Percentiles rank a stretch among this genome's conserved stretches.
phyloP scores from a whole-genome alignment of 1,140 invertebrate genomes.

The Drosophila ambigua region DNA sequence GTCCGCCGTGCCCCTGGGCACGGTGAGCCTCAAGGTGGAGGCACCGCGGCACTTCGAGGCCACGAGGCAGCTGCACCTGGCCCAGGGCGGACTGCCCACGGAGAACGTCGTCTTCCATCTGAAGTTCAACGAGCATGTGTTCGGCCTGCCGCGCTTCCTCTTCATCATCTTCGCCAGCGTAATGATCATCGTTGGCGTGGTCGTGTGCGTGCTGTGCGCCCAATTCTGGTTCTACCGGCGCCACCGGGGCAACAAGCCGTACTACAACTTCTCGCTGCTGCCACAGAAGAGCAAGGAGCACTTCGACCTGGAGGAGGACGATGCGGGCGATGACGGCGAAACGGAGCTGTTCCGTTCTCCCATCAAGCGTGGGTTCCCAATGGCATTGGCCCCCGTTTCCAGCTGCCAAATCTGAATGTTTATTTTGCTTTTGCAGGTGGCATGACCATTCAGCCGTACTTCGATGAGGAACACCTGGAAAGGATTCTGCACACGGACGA shows the following conservation, averaged over 20 bases:
- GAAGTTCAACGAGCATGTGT: slow-evolving; percentile 87
- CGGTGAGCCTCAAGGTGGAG: slow-evolving; percentile 85
- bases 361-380: slow-evolving; percentile 84
- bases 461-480: slow-evolving; percentile 84
- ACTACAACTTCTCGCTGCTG: slow-evolving; percentile 84
- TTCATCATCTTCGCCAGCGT: slow-evolving; percentile 89
- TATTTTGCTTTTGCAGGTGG: slow-evolving; percentile 37
- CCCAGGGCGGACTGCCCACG: slow-evolving; percentile 76
- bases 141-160: slow-evolving; percentile 89
- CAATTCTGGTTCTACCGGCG: slow-evolving; percentile 77
- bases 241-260: slow-evolving; percentile 66
- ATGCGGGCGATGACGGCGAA: slow-evolving; percentile 85
- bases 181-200: slow-evolving; percentile 65
- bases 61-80: slow-evolving; percentile 85
- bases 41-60: slow-evolving; percentile 85
- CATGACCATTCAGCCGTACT: slow-evolving; percentile 84
- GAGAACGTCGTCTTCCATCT: slow-evolving; percentile 88
- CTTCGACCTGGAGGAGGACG: slow-evolving; percentile 85
- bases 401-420: not conserved
- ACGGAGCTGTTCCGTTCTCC: slow-evolving; percentile 87
- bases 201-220: slow-evolving; percentile 72
- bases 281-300: slow-evolving; percentile 81
- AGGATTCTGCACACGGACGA: slow-evolving; percentile 69
- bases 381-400: too few species aligned
- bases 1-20: slow-evolving; percentile 85